phyloP scores from a whole-genome alignment of 64 coral and sea anemone genomes.

The Acropora tenuis region DNA sequence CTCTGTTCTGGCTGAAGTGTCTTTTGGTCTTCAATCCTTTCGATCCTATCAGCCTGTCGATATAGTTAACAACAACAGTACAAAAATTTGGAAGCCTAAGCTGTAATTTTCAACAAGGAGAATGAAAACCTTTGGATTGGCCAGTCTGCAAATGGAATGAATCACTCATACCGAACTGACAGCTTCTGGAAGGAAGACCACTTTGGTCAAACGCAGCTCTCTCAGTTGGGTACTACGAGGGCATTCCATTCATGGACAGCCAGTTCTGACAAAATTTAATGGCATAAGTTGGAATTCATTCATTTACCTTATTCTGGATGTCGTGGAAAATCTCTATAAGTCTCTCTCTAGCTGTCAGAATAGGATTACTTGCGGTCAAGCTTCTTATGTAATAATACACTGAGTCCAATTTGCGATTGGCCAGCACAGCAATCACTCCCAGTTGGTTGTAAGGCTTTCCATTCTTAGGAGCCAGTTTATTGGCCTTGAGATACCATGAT shows the following conservation, averaged over 20 bases:
- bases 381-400: conserved; percentile 95
- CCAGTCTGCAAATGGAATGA: too few species aligned
- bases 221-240: too few species aligned
- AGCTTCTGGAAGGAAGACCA: too few species aligned
- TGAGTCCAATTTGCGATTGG: conserved; percentile 94
- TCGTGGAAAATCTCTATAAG: conserved; percentile 89
- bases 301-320: conserved; percentile 86
- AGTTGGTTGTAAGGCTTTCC: conserved; percentile 98
- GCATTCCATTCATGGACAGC: too few species aligned
- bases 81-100: background rate
- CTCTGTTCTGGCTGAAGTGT: conserved; percentile 25
- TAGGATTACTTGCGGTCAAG: conserved; percentile 80
- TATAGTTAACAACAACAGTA: background rate
- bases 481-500: conserved; percentile 89
- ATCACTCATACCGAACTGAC: too few species aligned
- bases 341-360: conserved; percentile 92
- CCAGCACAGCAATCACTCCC: conserved; percentile 91
- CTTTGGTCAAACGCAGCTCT: too few species aligned
- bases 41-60: conserved; percentile 70
- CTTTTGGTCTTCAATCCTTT: conserved; percentile 61
- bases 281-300: background rate
- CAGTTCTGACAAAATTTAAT: background rate
- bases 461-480: conserved; percentile 94
- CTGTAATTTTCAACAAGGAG: background rate
- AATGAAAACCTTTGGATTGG: too few species aligned